A percentile compares a stretch with the other conserved stretches of the same genome.
These are phyloP conservation scores for Enteromius mattozi DNA, from an alignment of 2,797 vertebrate genomes.

Conservation along the genomic window DNA sequence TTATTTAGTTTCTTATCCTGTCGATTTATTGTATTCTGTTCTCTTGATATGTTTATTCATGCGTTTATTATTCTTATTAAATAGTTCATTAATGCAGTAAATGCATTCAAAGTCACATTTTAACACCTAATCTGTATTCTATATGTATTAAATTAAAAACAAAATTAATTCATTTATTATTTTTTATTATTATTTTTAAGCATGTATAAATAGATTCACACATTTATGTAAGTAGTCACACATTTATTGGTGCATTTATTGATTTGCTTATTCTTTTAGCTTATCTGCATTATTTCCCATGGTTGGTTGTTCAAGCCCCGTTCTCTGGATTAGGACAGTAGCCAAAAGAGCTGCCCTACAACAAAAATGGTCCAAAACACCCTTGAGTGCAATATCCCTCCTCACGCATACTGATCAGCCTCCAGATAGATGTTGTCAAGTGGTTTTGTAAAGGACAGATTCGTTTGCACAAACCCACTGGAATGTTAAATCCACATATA, in stretches of 20 bases:
- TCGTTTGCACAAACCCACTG: not conserved
- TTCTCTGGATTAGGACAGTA: slow-evolving; percentile 37
- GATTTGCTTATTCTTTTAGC: not conserved
- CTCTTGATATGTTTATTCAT: not conserved
- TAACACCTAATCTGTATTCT: not conserved
- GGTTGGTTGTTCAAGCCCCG: not conserved
- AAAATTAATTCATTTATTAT: not conserved
- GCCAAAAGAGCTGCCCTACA: slow-evolving; percentile 48
- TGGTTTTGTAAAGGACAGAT: slow-evolving; percentile 2
- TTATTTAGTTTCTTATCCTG: not conserved
- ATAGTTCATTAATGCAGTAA: not conserved
- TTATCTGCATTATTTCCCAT: not conserved
- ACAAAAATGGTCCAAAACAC: slow-evolving; percentile 24
- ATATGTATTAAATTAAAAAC: not conserved
- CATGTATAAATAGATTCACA: not conserved
- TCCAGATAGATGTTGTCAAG: not conserved
- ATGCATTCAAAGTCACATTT: not conserved
- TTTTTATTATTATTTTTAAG: not conserved
- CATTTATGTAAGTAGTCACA: not conserved
- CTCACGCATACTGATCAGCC: slow-evolving; percentile 54
- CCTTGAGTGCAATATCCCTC: slow-evolving; percentile 9
- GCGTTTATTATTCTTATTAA: too few relatives aligned
- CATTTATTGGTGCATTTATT: not conserved
- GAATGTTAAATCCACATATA: slow-evolving; percentile 4
- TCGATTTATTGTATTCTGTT: not conserved